Evolutionary conservation across 2,888 invertebrate species (phyloP).

Genomic region (Merodon equestris): DNA sequence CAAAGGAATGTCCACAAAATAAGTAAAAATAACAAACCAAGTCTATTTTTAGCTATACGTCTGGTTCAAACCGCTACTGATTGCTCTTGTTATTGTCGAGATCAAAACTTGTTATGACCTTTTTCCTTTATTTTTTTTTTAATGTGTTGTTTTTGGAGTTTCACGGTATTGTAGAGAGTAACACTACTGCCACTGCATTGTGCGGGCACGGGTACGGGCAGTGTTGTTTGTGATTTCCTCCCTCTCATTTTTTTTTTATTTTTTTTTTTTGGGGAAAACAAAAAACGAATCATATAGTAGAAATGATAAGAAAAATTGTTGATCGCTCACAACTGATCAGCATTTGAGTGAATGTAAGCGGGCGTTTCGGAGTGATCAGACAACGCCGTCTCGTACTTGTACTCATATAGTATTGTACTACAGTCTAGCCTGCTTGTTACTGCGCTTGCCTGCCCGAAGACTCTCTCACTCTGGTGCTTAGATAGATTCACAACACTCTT

Average conservation of each 20-base stretch:
- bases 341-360: slow-evolving; percentile 53
- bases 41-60: no score
- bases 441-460: slow-evolving; percentile 9
- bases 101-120: slow-evolving; percentile 44
- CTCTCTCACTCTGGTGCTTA: slow-evolving; percentile 29
- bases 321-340: slow-evolving; percentile 56
- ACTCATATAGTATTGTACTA: slow-evolving; percentile 9
- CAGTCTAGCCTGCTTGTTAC: not conserved
- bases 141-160: slow-evolving; percentile 26
- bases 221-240: slow-evolving; percentile 17
- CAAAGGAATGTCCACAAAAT: no score
- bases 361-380: slow-evolving; percentile 6
- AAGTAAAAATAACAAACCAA: no score
- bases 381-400: slow-evolving; percentile 16
- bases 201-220: not conserved
- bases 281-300: slow-evolving; percentile 26
- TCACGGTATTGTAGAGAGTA: no score
- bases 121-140: slow-evolving; percentile 35
- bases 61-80: no score
- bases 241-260: slow-evolving; percentile 1
- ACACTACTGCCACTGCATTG: no score
- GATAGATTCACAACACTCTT: slow-evolving; percentile 10
- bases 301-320: slow-evolving; percentile 60
- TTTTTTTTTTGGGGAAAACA: not conserved
- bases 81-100: no score